Base-by-base conservation (phyloP, 2,113 vertebrate genomes). In the Sitta europaea region DNA sequence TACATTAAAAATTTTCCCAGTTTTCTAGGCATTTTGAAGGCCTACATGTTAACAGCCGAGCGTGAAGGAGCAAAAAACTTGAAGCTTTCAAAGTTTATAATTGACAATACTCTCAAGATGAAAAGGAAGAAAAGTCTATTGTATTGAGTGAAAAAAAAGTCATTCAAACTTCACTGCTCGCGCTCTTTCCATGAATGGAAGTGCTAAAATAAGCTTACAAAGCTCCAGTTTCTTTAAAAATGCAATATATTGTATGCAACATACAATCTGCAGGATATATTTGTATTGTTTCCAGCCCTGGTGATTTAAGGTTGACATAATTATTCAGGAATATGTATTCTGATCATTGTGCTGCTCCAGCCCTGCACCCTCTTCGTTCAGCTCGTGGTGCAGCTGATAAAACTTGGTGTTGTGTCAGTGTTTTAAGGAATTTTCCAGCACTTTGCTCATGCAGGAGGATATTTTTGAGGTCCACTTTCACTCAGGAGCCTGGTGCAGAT, bases 151-250 rank as follows among this genome's bases (percentile, higher is more conserved):
- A 68, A 95, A 96, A 57, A 92, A 90, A 23, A 87, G 66, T 88
- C 29, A 93, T 96, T 95, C 91, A 95, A 35, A 88, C 57, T 20
- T 90, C 14, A 27, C 45, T 48, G 45, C 90, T 79, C 21, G 7
- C 89, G 80, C 73, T 35, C 83, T 95, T 93, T 93, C 81, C 68
- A 33, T 84, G 76, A 36, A 93, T 96, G 94, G 90, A 95, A 96
- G 88, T 94, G 31, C 94, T 95, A 96, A 95, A 97, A 95, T 94
- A 97, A 92, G 80, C 91, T 66, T 90, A 94, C 94, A 96, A 96
- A 96, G 85, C 78, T 88, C 21, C 47, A 63, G 33, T 80, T 94
- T 95, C 85, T 92, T 94, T 88, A 11, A 86, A 86, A 91, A 74
- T 67, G 28, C 9, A 3, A 61, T 86, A 86, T 68, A 86, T 77